phyloP scores from a whole-genome alignment of 2,797 vertebrate genomes.

The Antrozous pallidus region DNA sequence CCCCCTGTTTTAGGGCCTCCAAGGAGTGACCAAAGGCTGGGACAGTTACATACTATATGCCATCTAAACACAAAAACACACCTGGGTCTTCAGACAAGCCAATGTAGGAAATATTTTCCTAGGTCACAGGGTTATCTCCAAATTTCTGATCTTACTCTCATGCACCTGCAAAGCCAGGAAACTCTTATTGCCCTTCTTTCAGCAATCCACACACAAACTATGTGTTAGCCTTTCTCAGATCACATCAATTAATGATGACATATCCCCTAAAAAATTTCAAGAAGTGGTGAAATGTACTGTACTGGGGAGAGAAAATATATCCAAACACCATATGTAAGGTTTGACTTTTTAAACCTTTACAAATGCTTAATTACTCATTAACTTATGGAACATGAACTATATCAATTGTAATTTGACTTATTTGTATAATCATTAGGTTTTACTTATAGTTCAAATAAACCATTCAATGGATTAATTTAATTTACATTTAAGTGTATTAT shows the following conservation, averaged over 20 bases:
- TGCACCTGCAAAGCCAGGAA: neutral
- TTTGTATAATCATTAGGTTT: constrained; percentile 61
- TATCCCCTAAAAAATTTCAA: constrained; percentile 28
- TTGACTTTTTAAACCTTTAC: neutral
- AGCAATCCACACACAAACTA: neutral
- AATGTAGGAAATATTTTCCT: neutral
- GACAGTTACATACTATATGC: neutral
- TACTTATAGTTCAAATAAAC: constrained; percentile 64
- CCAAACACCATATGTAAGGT: constrained; percentile 2
- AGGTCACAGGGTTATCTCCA: neutral
- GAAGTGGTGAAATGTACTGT: constrained; percentile 52
- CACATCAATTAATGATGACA: neutral
- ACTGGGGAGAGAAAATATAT: neutral
- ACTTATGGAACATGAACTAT: constrained; percentile 53
- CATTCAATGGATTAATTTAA: constrained; percentile 39
- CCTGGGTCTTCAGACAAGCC: neutral
- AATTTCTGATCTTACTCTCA: neutral
- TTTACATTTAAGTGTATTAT: constrained; percentile 61
- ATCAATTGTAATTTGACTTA: constrained; percentile 60
- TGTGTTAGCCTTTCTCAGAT: neutral
- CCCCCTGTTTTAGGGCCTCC: neutral
- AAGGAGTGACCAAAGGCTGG: neutral
- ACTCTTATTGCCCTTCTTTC: neutral
- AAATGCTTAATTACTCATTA: constrained; percentile 49
- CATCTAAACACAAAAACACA: neutral